Evolutionary conservation across 2,797 vertebrate genomes (phyloP).

Genomic region (Dermochelys coriacea): DNA sequence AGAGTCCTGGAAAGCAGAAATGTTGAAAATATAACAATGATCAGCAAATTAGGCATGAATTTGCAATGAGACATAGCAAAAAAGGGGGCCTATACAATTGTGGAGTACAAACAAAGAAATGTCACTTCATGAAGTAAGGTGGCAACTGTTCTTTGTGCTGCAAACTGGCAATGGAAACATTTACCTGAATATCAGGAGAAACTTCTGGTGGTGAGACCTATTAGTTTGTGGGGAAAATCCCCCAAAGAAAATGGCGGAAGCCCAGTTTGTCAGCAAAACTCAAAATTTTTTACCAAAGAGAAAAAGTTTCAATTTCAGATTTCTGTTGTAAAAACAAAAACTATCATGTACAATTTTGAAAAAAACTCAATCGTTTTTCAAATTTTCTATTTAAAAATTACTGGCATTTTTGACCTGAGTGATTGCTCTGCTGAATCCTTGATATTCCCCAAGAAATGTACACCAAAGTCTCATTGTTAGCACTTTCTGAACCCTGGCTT

Average conservation of each 20-base stretch:
- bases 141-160: background rate
- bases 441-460: background rate
- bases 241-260: background rate
- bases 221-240: background rate
- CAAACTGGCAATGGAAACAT: background rate
- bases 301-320: background rate
- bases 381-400: background rate
- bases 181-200: background rate
- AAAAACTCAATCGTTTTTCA: background rate
- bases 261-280: background rate
- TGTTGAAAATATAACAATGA: slow-evolving; percentile 49
- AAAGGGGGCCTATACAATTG: slow-evolving; percentile 49
- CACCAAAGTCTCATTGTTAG: background rate
- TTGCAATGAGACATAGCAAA: slow-evolving; percentile 58
- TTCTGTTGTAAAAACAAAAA: background rate
- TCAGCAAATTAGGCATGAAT: slow-evolving; percentile 62
- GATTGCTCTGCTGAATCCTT: background rate
- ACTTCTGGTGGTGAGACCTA: background rate
- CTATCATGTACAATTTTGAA: background rate
- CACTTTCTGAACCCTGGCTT: background rate
- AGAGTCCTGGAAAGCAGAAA: slow-evolving; percentile 51
- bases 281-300: background rate
- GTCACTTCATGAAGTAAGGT: slow-evolving; percentile 28
- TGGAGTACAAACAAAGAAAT: slow-evolving; percentile 62
- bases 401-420: background rate